A percentile compares a stretch with the other conserved stretches of the same genome.
Evolutionary conservation across 2,113 vertebrate genomes (phyloP).

Genomic region (Colius striatus): DNA sequence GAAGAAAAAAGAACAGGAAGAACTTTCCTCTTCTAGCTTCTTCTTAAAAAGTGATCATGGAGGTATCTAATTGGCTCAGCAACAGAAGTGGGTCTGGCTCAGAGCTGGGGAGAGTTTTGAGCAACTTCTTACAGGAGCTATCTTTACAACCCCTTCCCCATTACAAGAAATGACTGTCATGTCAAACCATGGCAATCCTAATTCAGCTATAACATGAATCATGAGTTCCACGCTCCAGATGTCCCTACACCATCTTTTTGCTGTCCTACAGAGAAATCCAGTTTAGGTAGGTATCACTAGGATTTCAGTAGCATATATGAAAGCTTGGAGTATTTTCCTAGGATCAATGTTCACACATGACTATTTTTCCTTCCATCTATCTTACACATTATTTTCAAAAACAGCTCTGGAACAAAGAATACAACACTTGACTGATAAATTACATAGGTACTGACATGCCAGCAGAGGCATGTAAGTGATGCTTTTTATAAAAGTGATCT

Average conservation of each 20-base stretch:
- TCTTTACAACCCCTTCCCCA: no score
- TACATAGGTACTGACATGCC: not conserved
- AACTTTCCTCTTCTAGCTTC: no score
- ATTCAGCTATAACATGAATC: not conserved
- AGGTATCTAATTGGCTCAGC: no score
- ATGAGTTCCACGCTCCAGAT: not conserved
- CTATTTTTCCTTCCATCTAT: not conserved
- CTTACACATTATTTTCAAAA: not conserved
- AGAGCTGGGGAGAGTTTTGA: no score
- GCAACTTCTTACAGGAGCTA: no score
- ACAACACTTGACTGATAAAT: not conserved
- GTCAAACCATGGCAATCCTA: not conserved
- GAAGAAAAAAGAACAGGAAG: no score
- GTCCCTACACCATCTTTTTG: not conserved
- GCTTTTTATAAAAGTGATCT: not conserved
- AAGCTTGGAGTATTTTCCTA: not conserved
- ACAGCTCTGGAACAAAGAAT: not conserved
- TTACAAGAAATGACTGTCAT: no score
- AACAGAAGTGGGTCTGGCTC: no score
- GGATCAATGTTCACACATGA: not conserved
- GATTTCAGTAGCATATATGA: not conserved
- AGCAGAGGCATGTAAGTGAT: not conserved
- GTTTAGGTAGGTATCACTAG: not conserved
- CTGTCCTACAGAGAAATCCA: not conserved
- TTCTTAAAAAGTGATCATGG: no score